Base-by-base conservation (phyloP, 2,888 invertebrate genomes). In the Drosophila eohydei region DNA sequence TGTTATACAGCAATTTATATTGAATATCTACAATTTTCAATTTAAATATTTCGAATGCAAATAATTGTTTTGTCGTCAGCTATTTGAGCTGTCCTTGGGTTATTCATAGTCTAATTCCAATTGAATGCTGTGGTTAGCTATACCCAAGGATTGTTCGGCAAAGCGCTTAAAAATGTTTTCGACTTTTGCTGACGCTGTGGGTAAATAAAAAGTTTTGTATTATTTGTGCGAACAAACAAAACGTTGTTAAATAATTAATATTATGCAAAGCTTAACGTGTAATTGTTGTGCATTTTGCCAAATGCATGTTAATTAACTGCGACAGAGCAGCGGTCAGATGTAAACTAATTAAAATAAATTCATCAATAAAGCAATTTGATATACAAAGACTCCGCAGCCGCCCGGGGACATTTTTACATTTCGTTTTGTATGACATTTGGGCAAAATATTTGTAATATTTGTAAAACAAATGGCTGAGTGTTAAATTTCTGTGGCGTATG, bases 261-360 rank as follows among this genome's bases (percentile, higher is more conserved):
- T 70, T 72, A 61, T 14, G 9, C 68, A 64, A 32, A 50, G 67
- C 57, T 54, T 21, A 14, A 32, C 16, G 12, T 57, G 67, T 69
- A 59, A 68, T 70, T 68, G 64, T 58, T 68, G 52, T 34, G 60
- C 57, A 63, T 72, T 71, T 67, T 38, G 66, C 41, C 52, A 76
- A 69, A 72, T 72, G 64, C 71, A 81, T 70, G 60, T 74, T 86
- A 90, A 90, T 86, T 90, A 88, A 83, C 70, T 73, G 65, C 66
- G 76, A 75, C 83, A 66, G 36, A 48, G 44, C 46, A 64, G 55
- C 58, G 60, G 41, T 50, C 64, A 68, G 78, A 79, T 83, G 74
- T 63, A 80, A 81, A 78, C 80, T 74, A 78, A 81, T 90, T 80
- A 75, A 83, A 90, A 81, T 82, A 71, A 83, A 90, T 90, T 75